These are phyloP conservation scores for Elaphurus davidianus DNA, from an alignment of 2,113 vertebrate genomes.

Conservation along the genomic window DNA sequence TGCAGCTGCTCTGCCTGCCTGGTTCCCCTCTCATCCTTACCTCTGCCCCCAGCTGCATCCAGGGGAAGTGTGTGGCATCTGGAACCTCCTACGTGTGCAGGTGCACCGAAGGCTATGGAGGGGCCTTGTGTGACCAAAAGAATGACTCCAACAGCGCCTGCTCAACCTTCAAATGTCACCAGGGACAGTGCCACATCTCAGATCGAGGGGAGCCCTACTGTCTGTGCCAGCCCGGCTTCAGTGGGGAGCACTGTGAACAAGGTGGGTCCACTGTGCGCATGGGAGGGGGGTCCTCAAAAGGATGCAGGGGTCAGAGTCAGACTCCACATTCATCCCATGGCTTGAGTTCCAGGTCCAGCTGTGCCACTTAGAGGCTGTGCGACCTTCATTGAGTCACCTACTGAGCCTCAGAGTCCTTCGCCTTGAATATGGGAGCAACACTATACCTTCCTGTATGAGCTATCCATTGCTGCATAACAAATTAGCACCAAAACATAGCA, in stretches of 20 bases:
- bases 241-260: slow-evolving; percentile 88
- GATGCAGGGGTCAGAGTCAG: rapidly evolving
- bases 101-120: slow-evolving; percentile 90
- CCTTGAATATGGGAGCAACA: background rate
- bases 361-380: background rate
- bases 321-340: background rate
- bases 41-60: slow-evolving; percentile 87
- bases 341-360: too few species aligned
- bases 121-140: slow-evolving; percentile 88
- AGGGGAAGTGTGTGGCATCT: slow-evolving; percentile 86
- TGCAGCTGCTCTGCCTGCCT: background rate
- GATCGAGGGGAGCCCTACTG: slow-evolving; percentile 89
- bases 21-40: background rate
- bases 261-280: slow-evolving; percentile 78
- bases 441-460: background rate
- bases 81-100: slow-evolving; percentile 89
- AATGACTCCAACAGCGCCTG: slow-evolving; percentile 88
- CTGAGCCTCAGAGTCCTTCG: background rate
- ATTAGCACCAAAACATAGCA: background rate
- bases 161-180: slow-evolving; percentile 88
- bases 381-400: background rate
- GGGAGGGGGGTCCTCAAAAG: too few species aligned
- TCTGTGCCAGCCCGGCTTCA: slow-evolving; percentile 88
- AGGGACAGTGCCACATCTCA: slow-evolving; percentile 90
- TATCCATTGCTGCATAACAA: background rate